phyloP scores from a whole-genome alignment of 2,113 vertebrate genomes.

The Antidorcas marsupialis region DNA sequence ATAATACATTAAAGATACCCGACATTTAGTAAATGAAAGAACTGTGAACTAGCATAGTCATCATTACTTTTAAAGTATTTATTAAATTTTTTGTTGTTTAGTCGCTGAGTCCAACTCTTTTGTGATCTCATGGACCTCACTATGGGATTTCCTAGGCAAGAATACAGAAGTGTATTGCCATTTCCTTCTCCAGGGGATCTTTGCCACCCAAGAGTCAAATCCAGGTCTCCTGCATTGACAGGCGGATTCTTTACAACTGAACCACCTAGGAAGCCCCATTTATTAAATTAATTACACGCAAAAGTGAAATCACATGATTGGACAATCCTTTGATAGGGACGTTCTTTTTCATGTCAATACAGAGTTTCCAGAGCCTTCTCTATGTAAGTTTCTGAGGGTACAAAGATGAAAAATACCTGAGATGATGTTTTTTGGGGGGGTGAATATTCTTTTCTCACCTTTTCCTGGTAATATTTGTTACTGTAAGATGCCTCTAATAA shows the following conservation, averaged over 20 bases:
- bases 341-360: not conserved
- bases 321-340: not conserved
- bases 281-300: not conserved
- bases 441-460: not conserved
- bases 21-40: not conserved
- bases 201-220: not conserved
- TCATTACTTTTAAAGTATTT: not conserved
- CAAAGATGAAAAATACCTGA: not conserved
- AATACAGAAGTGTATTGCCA: not conserved
- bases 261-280: not conserved
- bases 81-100: not conserved
- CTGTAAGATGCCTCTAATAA: not conserved
- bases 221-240: not conserved
- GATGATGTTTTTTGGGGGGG: not conserved
- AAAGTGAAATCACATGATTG: not conserved
- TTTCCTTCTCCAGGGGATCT: not conserved
- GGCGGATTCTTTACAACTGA: not conserved
- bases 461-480: not conserved
- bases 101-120: not conserved
- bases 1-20: not conserved
- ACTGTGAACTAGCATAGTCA: not conserved
- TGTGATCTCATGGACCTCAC: not conserved
- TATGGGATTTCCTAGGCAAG: not conserved
- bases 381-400: not conserved
- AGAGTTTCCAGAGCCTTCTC: not conserved